Evolutionary conservation across 1,140 invertebrate genomes (phyloP), one percentile per base, ranked within the genome.

Genomic region (Araneus ventricosus): DNA sequence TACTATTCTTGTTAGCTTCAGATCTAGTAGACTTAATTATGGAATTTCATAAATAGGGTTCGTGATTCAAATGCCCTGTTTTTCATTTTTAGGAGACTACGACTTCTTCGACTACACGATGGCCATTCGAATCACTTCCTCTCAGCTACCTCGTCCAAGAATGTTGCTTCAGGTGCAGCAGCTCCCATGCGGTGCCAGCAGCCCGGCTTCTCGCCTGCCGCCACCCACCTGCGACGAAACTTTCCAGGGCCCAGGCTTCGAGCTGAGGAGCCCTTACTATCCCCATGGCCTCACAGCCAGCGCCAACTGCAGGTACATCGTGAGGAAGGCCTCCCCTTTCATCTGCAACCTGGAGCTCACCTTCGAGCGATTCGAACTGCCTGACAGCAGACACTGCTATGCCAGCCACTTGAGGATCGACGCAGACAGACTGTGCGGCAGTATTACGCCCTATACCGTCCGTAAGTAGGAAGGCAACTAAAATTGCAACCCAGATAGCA

Each of bases 201-300:
- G 57, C n/a, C 86, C 86, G 52, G 59, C 88, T 1, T 79, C 82
- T 0, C 52, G 93, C 22, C 24, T 87, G 20, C 93, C 93, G 4
- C 88, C 93, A 7, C 88, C 93, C 2, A 61, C 80, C 2, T 94
- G 94, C 30, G 89, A 94, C 39, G 90, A 94, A 30, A 84, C 63
- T 4, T 88, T 93, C 34, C 30, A 41, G n/a, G 75, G 79, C n/a
- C 75, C 82, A 7, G 67, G 63, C 4, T 94, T 94, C 84, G 92
- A 93, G 37, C 75, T 93, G 22, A 22, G 86, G 6, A 84, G 75
- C n/a, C 92, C 92, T 37, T 93, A 88, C 41, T 93, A 93, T 22
- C 92, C 92, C 5, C 92, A 93, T 39, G 92, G 92, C 6, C 34
- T 93, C 6, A 88, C 70, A 0, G 67, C 92, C 27, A 89, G 79